Evolutionary conservation across 2,888 invertebrate species (phyloP), one percentile per base, ranked within the genome.

Genomic region (Miltochrista miniata): DNA sequence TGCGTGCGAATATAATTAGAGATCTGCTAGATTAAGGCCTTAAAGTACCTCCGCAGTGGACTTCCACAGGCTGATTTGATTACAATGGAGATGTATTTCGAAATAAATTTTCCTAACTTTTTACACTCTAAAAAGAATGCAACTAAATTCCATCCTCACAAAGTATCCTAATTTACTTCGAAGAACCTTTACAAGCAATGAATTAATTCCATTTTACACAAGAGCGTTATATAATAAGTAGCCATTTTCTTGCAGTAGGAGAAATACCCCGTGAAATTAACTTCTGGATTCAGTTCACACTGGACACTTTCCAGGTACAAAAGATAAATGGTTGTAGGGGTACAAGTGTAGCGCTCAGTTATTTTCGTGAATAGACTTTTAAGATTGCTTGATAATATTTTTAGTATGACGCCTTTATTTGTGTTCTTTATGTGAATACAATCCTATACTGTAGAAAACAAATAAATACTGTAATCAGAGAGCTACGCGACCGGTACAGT

Each of bases 261-360:
- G 87, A 89, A 90, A 88, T 85, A 85, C 79, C 77, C 87, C 87
- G 89, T 88, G 89, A 90, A 89, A 89, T 89, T 89, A 87, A 83
- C 87, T 87, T 79, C 78, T 75, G 82, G 83, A 81, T 82, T 79
- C 78, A 74, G 81, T 83, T 74, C 80, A 64, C 79, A 71, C 79
- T 81, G 87, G 88, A 89, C 87, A 88, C 81, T 79, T 82, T 74
- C 79, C 87, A 87, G 87, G 85, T 85, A 73, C 71, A 67, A 54
- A 78, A 87, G 87, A 88, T 73, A 85, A 86, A 88, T 79, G 80
- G 81, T 76, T 59, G 55, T 64, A 18, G 56, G 65, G 72, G 58
- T 47, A 46, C 54, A 41, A 51, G 39, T 66, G 64, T 72, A 71
- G 62, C 70, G 70, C 68, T 57, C 46, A 57, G 61, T 67, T 71